Base-by-base conservation (phyloP, 1,140 invertebrate genomes). In the Drosophila burlai region DNA sequence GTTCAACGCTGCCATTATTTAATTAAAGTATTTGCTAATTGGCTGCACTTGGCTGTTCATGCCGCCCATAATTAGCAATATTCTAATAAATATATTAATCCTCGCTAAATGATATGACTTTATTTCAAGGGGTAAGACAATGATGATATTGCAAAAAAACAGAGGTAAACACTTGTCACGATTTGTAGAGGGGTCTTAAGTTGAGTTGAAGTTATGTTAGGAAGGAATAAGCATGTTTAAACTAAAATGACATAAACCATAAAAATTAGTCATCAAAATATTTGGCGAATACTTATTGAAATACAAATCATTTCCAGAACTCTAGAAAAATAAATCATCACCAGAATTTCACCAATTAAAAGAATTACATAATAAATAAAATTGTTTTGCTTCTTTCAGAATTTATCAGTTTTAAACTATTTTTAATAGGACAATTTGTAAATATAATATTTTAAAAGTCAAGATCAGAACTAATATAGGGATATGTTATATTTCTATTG, bases 1-100 rank as follows among this genome's bases (percentile, higher is more conserved):
- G 60, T 47, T 63, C 5, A 18, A 16, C 42, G 16, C 18, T 34
- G 58, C 3, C 29, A 36, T 62, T 36, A 62, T 65, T 61, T 24
- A 40, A 65, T 49, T 67, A 67, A 47, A 47, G 24, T 40, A 38
- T 38, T 64, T 38, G 31, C 15, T 64, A 46, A 66, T 64, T 31
- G 10, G 3, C 13, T 38, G 31, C 24, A 29, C 24, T 36, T 16
- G n/a, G 16, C 34, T 36, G 4, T 47, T n/a, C 58, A 47, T 29
- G 59, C 57, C 24, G 62, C 38, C 52, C 50, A 16, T 18, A 26
- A 24, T 59, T 43, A 45, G 42, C 52, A 45, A 34, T 34, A n/a
- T 50, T 50, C 21, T 46, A 46, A 18, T 62, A 45, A 65, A 26
- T 45, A 34, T 45, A 40, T 66, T 61, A 24, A 36, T 61, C 29